Evolutionary conservation across 2,113 vertebrate genomes (phyloP).

Genomic region (Pica pica): DNA sequence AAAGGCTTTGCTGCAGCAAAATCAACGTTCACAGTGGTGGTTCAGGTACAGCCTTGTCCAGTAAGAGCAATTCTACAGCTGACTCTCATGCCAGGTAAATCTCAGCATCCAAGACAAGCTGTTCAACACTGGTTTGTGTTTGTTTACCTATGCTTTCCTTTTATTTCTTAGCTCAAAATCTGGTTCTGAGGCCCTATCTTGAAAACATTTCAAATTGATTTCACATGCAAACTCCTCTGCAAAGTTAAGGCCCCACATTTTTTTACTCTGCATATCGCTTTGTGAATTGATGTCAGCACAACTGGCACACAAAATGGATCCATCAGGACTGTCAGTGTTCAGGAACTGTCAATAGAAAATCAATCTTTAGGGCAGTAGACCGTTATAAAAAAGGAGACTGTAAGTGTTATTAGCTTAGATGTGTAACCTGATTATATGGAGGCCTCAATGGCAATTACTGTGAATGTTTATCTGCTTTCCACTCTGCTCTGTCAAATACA

Average conservation of each 20-base stretch:
- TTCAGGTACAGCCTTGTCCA: not conserved
- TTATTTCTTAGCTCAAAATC: not conserved
- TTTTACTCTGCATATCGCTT: not conserved
- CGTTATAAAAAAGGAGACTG: not conserved
- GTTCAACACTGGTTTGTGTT: not conserved
- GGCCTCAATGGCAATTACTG: not conserved
- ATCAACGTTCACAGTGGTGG: not conserved
- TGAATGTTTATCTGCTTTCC: conserved; percentile 28
- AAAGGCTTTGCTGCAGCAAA: not conserved
- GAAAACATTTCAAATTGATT: not conserved
- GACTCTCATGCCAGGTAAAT: not conserved
- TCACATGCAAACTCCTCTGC: not conserved
- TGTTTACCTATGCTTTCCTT: not conserved
- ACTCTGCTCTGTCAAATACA: not conserved
- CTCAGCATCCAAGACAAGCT: not conserved
- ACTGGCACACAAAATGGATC: not conserved
- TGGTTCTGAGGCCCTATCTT: not conserved
- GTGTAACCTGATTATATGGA: not conserved
- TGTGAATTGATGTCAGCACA: not conserved
- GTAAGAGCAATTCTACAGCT: not conserved
- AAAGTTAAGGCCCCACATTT: not conserved
- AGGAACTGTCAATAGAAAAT: conserved; percentile 19
- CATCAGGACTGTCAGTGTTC: not conserved
- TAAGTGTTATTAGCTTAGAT: conserved; percentile 11
- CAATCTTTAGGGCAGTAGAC: conserved; percentile 12